Conservation (phyloP, 2,797 vertebrate genomes). For the Helicolenus hilgendorfi region DNA sequence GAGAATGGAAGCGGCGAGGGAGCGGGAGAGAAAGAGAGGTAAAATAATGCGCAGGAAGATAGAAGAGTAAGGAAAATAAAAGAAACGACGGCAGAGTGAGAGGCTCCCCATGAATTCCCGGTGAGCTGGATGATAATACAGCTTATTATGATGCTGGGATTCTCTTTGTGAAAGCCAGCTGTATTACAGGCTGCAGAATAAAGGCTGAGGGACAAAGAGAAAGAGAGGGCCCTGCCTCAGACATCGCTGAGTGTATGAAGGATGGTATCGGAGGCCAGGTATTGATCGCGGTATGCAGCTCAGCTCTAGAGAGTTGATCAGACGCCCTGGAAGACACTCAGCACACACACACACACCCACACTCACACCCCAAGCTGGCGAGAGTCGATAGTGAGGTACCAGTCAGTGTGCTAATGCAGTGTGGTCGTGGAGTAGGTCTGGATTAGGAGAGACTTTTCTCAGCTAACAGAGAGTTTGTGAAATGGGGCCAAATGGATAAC, state of each 20-base stretch:
- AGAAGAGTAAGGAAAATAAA: slow-evolving; percentile 41
- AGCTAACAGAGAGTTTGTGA: not conserved
- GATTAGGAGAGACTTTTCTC: slow-evolving; percentile 18
- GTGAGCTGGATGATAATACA: slow-evolving; percentile 58
- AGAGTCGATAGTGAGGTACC: slow-evolving; percentile 60
- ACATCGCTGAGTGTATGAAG: slow-evolving; percentile 55
- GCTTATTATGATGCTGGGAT: slow-evolving; percentile 47
- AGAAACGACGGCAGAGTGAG: slow-evolving; percentile 30
- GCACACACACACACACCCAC: not conserved
- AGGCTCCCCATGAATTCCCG: slow-evolving; percentile 38
- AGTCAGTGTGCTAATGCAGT: slow-evolving; percentile 59
- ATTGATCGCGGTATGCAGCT: slow-evolving; percentile 70
- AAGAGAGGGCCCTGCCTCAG: slow-evolving; percentile 34
- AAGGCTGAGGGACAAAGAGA: slow-evolving; percentile 45
- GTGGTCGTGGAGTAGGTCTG: not conserved
- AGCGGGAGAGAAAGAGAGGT: slow-evolving; percentile 20
- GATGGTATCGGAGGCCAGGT: slow-evolving; percentile 58
- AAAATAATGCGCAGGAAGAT: slow-evolving; percentile 57
- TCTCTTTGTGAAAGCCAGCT: slow-evolving; percentile 50
- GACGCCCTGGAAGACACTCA: slow-evolving; percentile 54
- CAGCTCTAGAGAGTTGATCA: slow-evolving; percentile 76
- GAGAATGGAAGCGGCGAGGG: slow-evolving; percentile 29
- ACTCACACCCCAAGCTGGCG: not conserved
- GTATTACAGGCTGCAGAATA: slow-evolving; percentile 48
- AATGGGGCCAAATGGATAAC: not conserved